Evolutionary conservation across 2,113 vertebrate species (phyloP).

Genomic region (Seriola rivoliana): DNA sequence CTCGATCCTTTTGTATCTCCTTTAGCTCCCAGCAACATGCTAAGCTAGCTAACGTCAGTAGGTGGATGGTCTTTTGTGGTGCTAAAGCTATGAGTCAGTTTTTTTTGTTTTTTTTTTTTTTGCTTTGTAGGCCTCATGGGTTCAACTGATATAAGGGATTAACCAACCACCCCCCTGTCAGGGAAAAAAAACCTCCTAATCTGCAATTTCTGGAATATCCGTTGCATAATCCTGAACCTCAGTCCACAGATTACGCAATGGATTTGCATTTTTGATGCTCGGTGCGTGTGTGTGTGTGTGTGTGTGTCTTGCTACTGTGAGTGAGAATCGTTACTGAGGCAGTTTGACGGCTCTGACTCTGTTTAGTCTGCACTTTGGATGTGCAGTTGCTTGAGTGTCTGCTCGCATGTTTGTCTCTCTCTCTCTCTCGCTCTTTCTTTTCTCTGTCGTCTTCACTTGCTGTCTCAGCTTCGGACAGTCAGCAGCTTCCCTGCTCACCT

Average conservation of each 20-base stretch:
- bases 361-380: conserved; percentile 48
- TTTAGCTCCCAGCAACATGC: neutral
- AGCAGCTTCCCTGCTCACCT: conserved; percentile 36
- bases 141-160: conserved; percentile 59
- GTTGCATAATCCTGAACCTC: conserved; percentile 74
- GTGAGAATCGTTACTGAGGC: conserved; percentile 12
- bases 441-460: conserved; percentile 19
- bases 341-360: conserved; percentile 14
- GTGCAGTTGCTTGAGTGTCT: conserved; percentile 34
- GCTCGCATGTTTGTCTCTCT: conserved; percentile 39
- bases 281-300: conserved; percentile 25
- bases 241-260: conserved; percentile 54
- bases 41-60: conserved; percentile 1
- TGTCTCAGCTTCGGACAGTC: conserved; percentile 47
- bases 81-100: conserved; percentile 1
- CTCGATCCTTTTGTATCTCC: neutral
- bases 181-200: conserved; percentile 55
- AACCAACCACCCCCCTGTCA: conserved; percentile 23
- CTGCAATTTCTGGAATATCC: conserved; percentile 69
- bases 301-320: conserved; percentile 34
- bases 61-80: conserved; percentile 51
- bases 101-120: neutral
- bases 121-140: conserved; percentile 17
- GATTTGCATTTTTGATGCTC: conserved; percentile 53
- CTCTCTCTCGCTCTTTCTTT: conserved; percentile 17